Base-by-base conservation (phyloP, 1,140 invertebrate genomes). In the Thaumetopoea pityocampa region DNA sequence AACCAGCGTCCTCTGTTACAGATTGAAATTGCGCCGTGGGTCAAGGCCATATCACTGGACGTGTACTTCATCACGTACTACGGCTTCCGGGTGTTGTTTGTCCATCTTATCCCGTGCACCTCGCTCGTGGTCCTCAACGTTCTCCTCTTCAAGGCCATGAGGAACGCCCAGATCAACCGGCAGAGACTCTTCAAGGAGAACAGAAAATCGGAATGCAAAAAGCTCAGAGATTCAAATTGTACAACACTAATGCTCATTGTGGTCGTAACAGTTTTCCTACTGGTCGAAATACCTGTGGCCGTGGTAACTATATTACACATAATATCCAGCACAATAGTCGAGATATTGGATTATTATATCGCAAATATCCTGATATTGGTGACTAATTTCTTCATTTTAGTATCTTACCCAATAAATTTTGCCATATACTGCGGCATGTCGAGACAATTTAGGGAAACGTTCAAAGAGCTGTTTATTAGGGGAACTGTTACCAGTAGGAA, bases 381-480 rank as follows among this genome's bases (percentile, higher is more conserved):
- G 53, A 95, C 93, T 0, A 96, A 96, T 85, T 95, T 98, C 81
- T 94, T 95, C 73, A 94, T 98, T 48, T 92, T 96, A 24, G 87
- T 96, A 4, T 94, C 92, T 9, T 98, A 97, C 77, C 96, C 96
- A 0, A 92, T 97, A 37, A 97, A 98, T 80, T 98, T 98, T 66
- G 95, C 95, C 35, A 97, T 98, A 45, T 98, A 98, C 71, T 98
- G 96, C 71, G 95, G 95, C 3, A 98, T 98, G 96, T 95, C 93
- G 28, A 87, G 94, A 11, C 94, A 97, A 68, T 98, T 98, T 69
- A 86, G 96, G 16, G 94, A 97, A 72, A 98, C 96, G 0, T 98
- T 98, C 81, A 95, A 95, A 59, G 92, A 95, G 58, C 86, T 98
- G 2, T 97, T 98, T 59, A 87, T 94, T 3, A 82, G 89, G 1